phyloP scores from a whole-genome alignment of 2,888 invertebrate species.

The Fragum whitleyi region DNA sequence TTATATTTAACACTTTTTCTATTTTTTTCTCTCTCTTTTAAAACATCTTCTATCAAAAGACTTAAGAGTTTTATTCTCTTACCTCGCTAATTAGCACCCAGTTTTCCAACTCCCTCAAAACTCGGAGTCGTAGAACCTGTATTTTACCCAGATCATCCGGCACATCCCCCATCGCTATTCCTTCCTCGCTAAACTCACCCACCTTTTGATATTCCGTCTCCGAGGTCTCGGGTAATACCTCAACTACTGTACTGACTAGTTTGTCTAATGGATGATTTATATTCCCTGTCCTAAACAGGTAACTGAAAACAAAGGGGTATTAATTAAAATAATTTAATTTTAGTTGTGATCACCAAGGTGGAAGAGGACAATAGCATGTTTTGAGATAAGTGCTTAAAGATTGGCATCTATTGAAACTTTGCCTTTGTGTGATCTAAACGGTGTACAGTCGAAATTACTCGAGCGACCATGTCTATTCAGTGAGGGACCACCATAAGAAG shows the following conservation, averaged over 20 bases:
- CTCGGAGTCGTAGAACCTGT: conserved; percentile 90
- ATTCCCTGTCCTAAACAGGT: conserved; percentile 90
- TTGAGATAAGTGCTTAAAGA: too few relatives aligned
- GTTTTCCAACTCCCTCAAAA: conserved; percentile 92
- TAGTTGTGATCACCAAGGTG: too few relatives aligned
- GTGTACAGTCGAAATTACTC: too few relatives aligned
- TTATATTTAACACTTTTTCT: too few relatives aligned
- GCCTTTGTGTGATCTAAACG: too few relatives aligned
- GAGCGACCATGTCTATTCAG: too few relatives aligned
- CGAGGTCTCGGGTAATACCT: conserved; percentile 88
- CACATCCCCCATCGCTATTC: conserved; percentile 91
- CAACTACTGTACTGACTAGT: conserved; percentile 94
- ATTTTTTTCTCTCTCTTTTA: too few relatives aligned
- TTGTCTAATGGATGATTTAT: conserved; percentile 95
- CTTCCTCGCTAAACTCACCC: conserved; percentile 92
- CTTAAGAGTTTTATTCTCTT: conserved; percentile 83
- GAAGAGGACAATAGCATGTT: too few relatives aligned
- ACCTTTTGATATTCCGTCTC: conserved; percentile 89
- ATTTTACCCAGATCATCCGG: conserved; percentile 90
- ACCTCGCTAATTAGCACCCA: conserved; percentile 98
- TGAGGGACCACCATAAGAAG: too few relatives aligned
- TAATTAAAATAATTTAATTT: too few relatives aligned
- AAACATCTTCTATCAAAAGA: too few relatives aligned
- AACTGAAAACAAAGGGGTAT: conserved; percentile 72
- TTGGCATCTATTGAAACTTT: too few relatives aligned